Evolutionary conservation across 2,113 vertebrate species (phyloP).

Genomic region (Psittacula cyanocephala): DNA sequence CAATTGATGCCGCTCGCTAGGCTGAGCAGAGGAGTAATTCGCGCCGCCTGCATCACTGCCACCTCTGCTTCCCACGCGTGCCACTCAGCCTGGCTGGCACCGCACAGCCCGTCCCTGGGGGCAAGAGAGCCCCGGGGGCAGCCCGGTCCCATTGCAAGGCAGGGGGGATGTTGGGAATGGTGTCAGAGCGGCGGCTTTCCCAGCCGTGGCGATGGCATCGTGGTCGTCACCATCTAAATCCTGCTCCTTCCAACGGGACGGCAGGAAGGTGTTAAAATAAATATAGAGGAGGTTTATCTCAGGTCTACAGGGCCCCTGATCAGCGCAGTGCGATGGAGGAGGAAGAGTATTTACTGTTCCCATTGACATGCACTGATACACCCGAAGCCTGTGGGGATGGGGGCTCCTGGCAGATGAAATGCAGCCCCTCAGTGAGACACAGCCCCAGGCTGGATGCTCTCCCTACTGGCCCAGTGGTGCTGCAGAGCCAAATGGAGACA

Average conservation of each 20-base stretch:
- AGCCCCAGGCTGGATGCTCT: background rate
- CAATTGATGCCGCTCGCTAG: background rate
- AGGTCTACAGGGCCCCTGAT: background rate
- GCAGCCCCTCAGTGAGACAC: rapidly evolving
- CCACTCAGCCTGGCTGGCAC: background rate
- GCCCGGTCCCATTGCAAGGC: rapidly evolving
- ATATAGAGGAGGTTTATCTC: background rate
- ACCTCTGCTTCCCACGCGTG: background rate
- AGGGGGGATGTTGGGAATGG: background rate
- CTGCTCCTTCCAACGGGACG: background rate
- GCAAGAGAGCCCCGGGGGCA: background rate
- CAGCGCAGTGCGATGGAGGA: background rate
- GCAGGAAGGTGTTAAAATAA: background rate
- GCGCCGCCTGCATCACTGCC: background rate
- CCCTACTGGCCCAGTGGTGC: rapidly evolving
- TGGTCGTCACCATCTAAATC: background rate
- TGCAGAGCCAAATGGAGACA: rapidly evolving
- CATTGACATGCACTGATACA: rapidly evolving
- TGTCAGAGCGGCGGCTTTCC: background rate
- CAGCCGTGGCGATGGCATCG: rapidly evolving
- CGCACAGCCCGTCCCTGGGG: background rate
- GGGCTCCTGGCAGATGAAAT: background rate
- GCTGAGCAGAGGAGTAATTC: background rate
- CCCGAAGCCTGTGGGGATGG: rapidly evolving
- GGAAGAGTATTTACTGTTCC: background rate